Conservation (phyloP, 2,888 invertebrate species). For the Brachypalpus laphriformis region DNA sequence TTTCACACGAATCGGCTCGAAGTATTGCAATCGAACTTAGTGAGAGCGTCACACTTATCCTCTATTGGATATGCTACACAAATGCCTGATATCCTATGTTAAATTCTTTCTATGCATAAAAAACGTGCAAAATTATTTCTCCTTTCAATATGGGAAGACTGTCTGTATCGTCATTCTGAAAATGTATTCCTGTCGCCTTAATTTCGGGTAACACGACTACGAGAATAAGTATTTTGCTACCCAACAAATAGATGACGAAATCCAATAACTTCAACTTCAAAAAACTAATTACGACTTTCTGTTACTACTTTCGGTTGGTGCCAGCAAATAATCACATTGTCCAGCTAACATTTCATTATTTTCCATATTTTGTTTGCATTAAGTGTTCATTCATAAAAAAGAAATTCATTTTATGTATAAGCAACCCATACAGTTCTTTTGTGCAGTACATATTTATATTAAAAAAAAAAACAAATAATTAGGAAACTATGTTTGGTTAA, state of each 20-base stretch:
- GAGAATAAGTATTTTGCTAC: neutral
- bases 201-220: too few relatives aligned
- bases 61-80: too few relatives aligned
- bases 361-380: slow-evolving; percentile 4
- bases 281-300: neutral
- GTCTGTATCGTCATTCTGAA: too few relatives aligned
- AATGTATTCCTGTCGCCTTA: too few relatives aligned
- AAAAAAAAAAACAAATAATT: slow-evolving; percentile 40
- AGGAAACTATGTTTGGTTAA: slow-evolving; percentile 70
- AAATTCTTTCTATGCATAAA: too few relatives aligned
- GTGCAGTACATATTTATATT: slow-evolving; percentile 58
- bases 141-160: too few relatives aligned
- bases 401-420: neutral
- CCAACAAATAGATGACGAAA: neutral
- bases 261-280: neutral
- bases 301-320: neutral
- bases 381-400: neutral
- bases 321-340: slow-evolving; percentile 7
- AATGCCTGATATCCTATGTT: too few relatives aligned
- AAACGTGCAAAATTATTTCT: too few relatives aligned
- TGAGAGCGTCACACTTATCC: too few relatives aligned
- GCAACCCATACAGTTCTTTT: slow-evolving; percentile 68
- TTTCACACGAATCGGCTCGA: too few relatives aligned
- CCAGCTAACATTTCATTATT: slow-evolving; percentile 8
- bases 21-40: too few relatives aligned